Conservation (phyloP, 2,797 vertebrate species). For the Balearica regulorum region DNA sequence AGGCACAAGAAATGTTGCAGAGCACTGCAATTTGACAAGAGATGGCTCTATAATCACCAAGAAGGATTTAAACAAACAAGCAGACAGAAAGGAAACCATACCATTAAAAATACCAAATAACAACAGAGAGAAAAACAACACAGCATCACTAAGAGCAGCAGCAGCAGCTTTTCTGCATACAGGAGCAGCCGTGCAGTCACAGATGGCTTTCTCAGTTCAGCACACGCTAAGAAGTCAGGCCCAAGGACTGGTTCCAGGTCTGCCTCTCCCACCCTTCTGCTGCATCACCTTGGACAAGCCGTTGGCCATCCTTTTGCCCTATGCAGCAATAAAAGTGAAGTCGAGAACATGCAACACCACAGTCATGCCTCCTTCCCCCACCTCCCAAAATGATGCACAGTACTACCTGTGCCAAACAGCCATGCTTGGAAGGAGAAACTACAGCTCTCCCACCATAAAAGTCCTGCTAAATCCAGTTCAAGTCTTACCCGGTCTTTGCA, state of each 20-base stretch:
- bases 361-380: background rate
- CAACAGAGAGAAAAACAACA: background rate
- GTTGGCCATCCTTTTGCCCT: background rate
- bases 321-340: background rate
- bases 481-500: background rate
- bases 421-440: background rate
- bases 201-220: background rate
- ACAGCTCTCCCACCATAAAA: background rate
- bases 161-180: background rate
- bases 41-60: background rate
- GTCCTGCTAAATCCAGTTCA: background rate
- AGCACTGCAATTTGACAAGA: background rate
- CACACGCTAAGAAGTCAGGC: background rate
- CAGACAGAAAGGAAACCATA: background rate
- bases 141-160: background rate
- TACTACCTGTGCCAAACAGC: background rate
- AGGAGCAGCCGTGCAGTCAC: background rate
- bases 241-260: background rate
- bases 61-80: background rate
- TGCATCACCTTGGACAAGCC: background rate
- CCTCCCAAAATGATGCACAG: background rate
- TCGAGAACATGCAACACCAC: background rate
- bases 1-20: background rate
- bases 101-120: background rate
- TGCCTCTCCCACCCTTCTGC: background rate